Conservation (phyloP, 2,888 invertebrate species). For the Maniola hyperantus region DNA sequence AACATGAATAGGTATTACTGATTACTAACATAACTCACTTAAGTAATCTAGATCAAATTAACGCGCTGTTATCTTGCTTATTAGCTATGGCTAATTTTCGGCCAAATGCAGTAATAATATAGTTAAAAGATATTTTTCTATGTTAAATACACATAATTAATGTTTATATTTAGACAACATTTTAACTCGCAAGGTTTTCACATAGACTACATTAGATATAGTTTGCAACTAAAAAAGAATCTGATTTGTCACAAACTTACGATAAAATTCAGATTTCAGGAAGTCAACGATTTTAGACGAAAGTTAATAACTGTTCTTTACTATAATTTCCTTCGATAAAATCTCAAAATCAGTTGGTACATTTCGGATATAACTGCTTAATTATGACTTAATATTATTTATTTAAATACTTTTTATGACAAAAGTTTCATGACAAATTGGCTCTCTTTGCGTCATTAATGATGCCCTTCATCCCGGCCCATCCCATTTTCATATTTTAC, state of each 20-base stretch:
- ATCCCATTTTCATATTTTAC: not conserved
- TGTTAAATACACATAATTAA: not conserved
- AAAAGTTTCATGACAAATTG: not conserved
- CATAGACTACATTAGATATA: no score
- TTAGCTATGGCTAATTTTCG: not conserved
- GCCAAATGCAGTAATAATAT: not conserved
- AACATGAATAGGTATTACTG: no score
- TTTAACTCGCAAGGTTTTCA: no score
- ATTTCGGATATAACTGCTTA: not conserved
- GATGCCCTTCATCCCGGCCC: not conserved
- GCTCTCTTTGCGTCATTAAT: not conserved
- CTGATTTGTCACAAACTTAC: not conserved
- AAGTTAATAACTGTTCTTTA: not conserved
- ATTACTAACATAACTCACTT: conserved; percentile 2
- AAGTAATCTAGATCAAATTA: conserved; percentile 15
- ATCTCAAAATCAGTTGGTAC: not conserved
- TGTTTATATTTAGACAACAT: no score
- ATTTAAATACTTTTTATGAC: not conserved
- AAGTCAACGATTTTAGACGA: not conserved
- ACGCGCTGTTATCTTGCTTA: conserved; percentile 9
- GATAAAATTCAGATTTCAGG: not conserved
- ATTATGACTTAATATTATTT: no score
- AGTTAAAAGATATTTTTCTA: not conserved
- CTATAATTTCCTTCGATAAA: not conserved
- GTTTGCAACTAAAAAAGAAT: no score